Conservation (phyloP, 92 coral and sea anemone species). For the Palythoa grandis region DNA sequence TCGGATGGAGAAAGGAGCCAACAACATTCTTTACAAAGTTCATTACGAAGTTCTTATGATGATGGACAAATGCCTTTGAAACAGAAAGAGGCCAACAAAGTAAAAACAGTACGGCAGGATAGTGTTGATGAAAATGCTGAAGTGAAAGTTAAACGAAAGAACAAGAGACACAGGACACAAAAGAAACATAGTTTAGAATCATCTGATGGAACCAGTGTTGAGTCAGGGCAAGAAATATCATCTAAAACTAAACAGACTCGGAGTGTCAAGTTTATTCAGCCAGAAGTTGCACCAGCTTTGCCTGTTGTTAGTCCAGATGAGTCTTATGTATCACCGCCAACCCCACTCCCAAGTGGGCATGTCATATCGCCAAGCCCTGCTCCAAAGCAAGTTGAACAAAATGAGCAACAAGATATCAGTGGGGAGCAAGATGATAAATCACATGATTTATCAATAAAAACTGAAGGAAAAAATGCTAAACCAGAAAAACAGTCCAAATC, state of each 20-base stretch:
- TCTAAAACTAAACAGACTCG: constrained; percentile 38
- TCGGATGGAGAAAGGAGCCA: not conserved
- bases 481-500: constrained; percentile 36
- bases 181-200: constrained; percentile 59
- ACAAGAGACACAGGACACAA: constrained; percentile 55
- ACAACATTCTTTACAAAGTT: not conserved
- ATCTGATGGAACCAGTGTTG: constrained; percentile 60
- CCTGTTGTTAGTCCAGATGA: constrained; percentile 70
- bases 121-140: constrained; percentile 44
- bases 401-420: not conserved
- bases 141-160: constrained; percentile 41
- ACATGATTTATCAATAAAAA: not conserved
- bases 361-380: constrained; percentile 77
- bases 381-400: constrained; percentile 19
- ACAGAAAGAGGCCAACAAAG: constrained; percentile 14
- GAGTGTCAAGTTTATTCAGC: constrained; percentile 82
- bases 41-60: constrained; percentile 3
- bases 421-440: constrained; percentile 17
- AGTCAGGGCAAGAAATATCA: constrained; percentile 6
- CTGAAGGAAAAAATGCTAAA: not conserved
- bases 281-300: constrained; percentile 66
- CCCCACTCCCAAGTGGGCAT: constrained; percentile 83
- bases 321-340: constrained; percentile 65
- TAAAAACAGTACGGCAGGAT: constrained; percentile 29
- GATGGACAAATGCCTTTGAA: not conserved